Base-by-base conservation (phyloP, 2,113 vertebrate species). In the Cromileptes altivelis region DNA sequence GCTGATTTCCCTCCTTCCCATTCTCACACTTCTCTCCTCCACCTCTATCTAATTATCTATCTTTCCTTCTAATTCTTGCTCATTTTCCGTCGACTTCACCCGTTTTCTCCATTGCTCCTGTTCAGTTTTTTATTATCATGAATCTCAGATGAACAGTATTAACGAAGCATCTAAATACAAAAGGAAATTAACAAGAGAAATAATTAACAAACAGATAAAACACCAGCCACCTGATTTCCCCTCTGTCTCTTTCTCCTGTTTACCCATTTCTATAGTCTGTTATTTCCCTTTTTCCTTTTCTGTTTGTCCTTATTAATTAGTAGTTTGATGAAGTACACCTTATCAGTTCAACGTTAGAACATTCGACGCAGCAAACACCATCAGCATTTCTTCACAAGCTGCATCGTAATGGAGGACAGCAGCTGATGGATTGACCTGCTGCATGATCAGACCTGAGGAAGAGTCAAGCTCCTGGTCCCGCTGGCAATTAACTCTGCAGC, bases 141-240 rank as follows among this genome's bases (percentile, higher is more conserved):
- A 89, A 79, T 88, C 90, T 93, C 90, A 60, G 56, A 91, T 90
- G 90, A 80, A 86, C 84, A 80, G 70, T 89, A 84, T 75, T 60
- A 77, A 87, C 60, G 23, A 65, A 75, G 42, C 45, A 87, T 86
- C 75, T 81, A 87, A 86, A 90, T 83, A 83, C 84, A 87, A 79
- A 90, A 83, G 42, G 62, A 92, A 80, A 91, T 91, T 80, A 89
- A 75, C 71, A 1, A 68, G 60, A 82, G 68, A 84, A 88, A 91
- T 91, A 92, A 89, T 91, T 89, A 89, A 92, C 81, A 88, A 91
- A 89, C 64, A 72, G 79, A 92, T 88, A 85, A 89, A 85, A 90
- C 62, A 68, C 47, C 64, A 88, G 71, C 67, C 65, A 75, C 72
- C 74, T 93, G 87, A 93, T 93, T 93, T 93, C 87, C 90, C 90